Evolutionary conservation across 2,888 invertebrate species (phyloP).

Genomic region (Lordiphosa fenestrarum): DNA sequence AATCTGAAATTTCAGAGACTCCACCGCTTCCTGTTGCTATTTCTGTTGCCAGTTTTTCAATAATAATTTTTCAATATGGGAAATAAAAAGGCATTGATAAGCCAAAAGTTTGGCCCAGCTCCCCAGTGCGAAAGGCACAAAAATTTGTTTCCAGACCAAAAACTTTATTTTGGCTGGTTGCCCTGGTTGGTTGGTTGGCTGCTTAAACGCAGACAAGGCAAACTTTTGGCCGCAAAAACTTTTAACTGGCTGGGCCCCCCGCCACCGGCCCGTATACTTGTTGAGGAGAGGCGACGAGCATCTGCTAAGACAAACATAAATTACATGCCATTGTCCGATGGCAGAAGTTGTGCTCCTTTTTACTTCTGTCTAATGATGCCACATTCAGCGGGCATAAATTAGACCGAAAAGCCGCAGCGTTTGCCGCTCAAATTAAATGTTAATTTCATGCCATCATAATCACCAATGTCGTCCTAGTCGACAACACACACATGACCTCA

Average conservation of each 20-base stretch:
- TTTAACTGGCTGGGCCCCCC: conserved; percentile 50
- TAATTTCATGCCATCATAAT: conserved; percentile 75
- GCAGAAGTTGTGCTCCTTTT: conserved; percentile 38
- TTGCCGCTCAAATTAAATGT: conserved; percentile 74
- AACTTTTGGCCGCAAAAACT: conserved; percentile 58
- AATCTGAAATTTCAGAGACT: not conserved
- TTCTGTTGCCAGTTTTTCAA: conserved; percentile 25
- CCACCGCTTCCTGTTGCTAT: too few species aligned
- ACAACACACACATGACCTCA: conserved; percentile 59
- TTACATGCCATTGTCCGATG: conserved; percentile 72
- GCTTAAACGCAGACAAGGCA: conserved; percentile 57
- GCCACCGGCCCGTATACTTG: conserved; percentile 22
- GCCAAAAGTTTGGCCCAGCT: conserved; percentile 56
- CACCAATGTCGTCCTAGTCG: conserved; percentile 41
- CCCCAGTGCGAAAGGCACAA: conserved; percentile 21
- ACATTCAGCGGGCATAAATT: conserved; percentile 71
- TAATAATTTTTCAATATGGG: conserved; percentile 20
- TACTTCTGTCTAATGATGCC: conserved; percentile 64
- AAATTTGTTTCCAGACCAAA: conserved; percentile 2
- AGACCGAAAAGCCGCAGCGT: conserved; percentile 53
- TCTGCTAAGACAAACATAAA: conserved; percentile 72
- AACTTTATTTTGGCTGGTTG: conserved; percentile 23
- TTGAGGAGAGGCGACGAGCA: conserved; percentile 40
- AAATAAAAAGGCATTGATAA: conserved; percentile 59
- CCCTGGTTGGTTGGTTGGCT: conserved; percentile 2